A percentile compares a stretch with the other conserved stretches of the same genome.
These are phyloP conservation scores for Tetrapedia diversipes DNA, from an alignment of 2,888 invertebrate genomes.

Conservation along the genomic window DNA sequence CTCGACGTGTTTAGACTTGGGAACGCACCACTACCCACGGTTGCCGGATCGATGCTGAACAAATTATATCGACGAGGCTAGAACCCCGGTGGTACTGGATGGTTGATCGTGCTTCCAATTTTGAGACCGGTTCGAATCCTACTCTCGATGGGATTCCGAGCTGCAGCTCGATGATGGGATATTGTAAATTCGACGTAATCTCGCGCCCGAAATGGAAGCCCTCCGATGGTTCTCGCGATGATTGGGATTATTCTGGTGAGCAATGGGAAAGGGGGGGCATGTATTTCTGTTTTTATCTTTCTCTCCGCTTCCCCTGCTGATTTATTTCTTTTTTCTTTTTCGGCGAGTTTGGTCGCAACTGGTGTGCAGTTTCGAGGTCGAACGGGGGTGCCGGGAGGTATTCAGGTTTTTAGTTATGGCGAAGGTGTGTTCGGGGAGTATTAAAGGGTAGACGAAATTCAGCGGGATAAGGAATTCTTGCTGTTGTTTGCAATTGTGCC, in stretches of 20 bases:
- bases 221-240: not conserved
- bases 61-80: slow-evolving; percentile 39
- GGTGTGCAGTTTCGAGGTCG: not conserved
- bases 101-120: slow-evolving; percentile 38
- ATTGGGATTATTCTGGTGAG: not conserved
- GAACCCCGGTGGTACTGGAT: not conserved
- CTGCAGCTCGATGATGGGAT: slow-evolving; percentile 12
- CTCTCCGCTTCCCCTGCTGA: too few relatives aligned
- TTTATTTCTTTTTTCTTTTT: not conserved
- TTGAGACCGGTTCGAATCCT: slow-evolving; percentile 14
- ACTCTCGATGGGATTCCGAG: not conserved
- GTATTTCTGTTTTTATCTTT: not conserved
- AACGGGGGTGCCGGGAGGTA: not conserved
- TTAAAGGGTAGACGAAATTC: not conserved
- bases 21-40: slow-evolving; percentile 19
- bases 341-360: not conserved
- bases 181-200: slow-evolving; percentile 37
- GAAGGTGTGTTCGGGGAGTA: not conserved
- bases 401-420: not conserved
- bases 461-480: not conserved
- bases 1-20: slow-evolving; percentile 59
- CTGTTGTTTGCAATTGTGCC: not conserved
- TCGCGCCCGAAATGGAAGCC: slow-evolving; percentile 1
- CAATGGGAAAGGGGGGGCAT: not conserved
- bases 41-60: slow-evolving; percentile 43